Evolutionary conservation across 2,888 invertebrate genomes (phyloP).

Genomic region (Acanthosepion esculentum): DNA sequence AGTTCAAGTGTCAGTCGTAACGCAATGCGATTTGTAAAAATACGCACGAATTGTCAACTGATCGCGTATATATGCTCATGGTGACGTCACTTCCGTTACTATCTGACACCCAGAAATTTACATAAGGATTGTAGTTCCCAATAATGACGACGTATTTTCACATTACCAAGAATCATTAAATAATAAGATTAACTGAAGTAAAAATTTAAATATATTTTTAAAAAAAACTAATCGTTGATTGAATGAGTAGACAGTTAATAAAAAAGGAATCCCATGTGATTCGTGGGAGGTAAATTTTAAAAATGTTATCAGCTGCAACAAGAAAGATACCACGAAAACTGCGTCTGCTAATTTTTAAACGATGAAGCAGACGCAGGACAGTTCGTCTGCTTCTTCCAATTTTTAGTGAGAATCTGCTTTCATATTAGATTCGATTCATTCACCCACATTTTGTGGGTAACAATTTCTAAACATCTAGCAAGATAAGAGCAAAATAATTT

Average conservation of each 20-base stretch:
- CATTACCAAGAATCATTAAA: too few species aligned
- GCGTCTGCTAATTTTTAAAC: neutral
- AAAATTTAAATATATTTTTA: too few species aligned
- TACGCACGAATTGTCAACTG: too few species aligned
- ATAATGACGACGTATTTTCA: neutral
- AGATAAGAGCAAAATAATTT: neutral
- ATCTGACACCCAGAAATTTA: neutral
- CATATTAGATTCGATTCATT: neutral
- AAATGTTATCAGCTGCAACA: neutral
- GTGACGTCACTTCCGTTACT: neutral
- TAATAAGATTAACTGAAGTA: too few species aligned
- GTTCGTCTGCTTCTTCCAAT: neutral
- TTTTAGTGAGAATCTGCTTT: neutral
- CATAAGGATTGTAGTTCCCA: neutral
- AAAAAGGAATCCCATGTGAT: neutral
- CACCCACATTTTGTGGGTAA: neutral
- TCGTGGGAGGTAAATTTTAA: neutral
- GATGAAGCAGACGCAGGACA: neutral
- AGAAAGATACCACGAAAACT: neutral
- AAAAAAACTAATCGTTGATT: neutral
- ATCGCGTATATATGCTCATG: neutral
- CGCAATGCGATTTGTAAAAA: too few species aligned
- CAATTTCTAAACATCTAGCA: neutral
- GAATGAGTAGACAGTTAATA: neutral
- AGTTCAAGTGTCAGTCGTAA: neutral